Evolutionary conservation across 1,140 invertebrate genomes (phyloP).

Genomic region (Philaenus spumarius): DNA sequence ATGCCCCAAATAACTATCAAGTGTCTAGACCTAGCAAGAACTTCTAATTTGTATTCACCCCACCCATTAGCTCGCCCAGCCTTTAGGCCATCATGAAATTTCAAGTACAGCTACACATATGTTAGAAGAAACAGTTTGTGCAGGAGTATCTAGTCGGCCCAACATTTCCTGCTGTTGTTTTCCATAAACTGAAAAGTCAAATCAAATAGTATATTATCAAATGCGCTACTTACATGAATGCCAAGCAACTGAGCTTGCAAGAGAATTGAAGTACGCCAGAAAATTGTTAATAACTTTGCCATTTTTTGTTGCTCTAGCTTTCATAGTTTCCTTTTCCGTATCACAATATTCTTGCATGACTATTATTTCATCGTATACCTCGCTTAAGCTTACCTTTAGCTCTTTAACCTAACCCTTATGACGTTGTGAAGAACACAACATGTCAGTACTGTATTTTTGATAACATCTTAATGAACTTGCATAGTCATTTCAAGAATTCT

Average conservation of each 20-base stretch:
- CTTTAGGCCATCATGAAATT: no score
- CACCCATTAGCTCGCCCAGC: no score
- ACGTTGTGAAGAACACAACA: constrained; percentile 18
- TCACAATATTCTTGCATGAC: not conserved
- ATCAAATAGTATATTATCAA: no score
- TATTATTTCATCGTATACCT: constrained; percentile 5
- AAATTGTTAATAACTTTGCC: not conserved
- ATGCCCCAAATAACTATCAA: no score
- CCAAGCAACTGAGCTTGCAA: not conserved
- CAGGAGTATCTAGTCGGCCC: no score
- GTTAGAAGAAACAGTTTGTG: no score
- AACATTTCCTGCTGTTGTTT: no score
- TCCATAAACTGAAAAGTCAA: no score
- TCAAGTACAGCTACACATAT: no score
- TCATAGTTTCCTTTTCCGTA: not conserved
- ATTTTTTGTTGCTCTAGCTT: constrained; percentile 1
- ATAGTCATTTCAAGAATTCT: constrained; percentile 37
- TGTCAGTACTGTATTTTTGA: constrained; percentile 29
- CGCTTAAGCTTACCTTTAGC: not conserved
- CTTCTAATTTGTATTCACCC: no score
- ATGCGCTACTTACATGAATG: no score
- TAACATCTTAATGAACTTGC: constrained; percentile 29
- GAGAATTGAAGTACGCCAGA: not conserved
- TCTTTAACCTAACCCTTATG: not conserved
- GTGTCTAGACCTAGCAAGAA: no score